Base-by-base conservation (phyloP, 2,888 invertebrate genomes). In the Hirtodrosophila trivittata region DNA sequence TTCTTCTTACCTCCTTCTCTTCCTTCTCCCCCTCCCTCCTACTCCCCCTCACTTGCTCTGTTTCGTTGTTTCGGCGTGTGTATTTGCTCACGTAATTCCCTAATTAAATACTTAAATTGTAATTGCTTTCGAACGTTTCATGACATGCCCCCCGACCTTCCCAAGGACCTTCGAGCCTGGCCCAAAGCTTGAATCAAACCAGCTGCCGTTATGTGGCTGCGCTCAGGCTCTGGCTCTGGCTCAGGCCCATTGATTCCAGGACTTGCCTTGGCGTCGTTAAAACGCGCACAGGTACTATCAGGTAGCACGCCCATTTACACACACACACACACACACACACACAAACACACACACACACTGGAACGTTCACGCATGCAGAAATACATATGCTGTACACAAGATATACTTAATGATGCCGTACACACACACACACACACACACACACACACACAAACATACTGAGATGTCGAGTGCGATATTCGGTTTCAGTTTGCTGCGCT, bases 21-120 rank as follows among this genome's bases (percentile, higher is more conserved):
- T 57, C 37, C n/a, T 6, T n/a, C 32, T 13, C 13, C 7, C 30
- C 25, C 5, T 10, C 8, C 13, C 25, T 26, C 13, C 32, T 14
- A 3, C 33, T 33, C 0, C 9, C 13, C 16, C 13, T 8, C 45
- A 26, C 4, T 2, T 13, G n/a, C 28, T 10, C 14, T 35, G 14
- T 26, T 1, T 6, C 12, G n/a, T 9, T 33, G n/a, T 1, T 28
- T 60, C 50, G 55, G 55, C 55, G 50, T 58, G 66, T 77, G 60
- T 66, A 57, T 66, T 60, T 69, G 70, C 80, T 73, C 81, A 81
- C 86, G 86, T 83, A 81, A 81, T 86, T 83, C 68, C 81, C 82
- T 82, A 82, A 82, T 82, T 82, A 82, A 86, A 86, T 86, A 86
- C 86, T 84, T 82, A 82, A 82, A 82, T 84, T 86, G 82, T 82